Conservation (phyloP, 2,888 invertebrate genomes). For the Acanthosepion esculentum region DNA sequence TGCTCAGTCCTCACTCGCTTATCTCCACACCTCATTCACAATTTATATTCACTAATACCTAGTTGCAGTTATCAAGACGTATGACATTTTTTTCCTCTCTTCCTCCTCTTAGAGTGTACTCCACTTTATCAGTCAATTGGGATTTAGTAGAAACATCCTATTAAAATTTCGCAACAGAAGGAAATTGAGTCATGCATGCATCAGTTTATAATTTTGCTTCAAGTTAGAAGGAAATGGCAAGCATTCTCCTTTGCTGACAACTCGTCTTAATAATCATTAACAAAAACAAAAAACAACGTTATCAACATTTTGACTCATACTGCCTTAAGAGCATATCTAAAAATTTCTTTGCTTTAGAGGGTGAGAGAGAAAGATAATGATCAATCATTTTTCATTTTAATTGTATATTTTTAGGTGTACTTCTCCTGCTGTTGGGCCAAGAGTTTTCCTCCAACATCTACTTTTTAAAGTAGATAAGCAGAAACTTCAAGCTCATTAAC, state of each 20-base stretch:
- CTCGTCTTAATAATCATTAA: not conserved
- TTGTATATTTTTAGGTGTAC: too few species aligned
- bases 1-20: not conserved
- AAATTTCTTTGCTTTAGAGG: not conserved
- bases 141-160: not conserved
- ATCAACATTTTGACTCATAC: not conserved
- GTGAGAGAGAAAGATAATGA: not conserved
- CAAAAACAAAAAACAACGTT: not conserved
- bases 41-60: not conserved
- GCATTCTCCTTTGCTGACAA: not conserved
- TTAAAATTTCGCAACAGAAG: constrained; percentile 15
- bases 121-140: not conserved
- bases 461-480: too few species aligned
- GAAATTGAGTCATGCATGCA: not conserved
- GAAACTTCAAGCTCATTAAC: too few species aligned
- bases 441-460: too few species aligned
- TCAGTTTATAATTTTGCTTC: not conserved
- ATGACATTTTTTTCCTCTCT: not conserved
- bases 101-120: not conserved
- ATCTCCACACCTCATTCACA: not conserved
- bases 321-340: not conserved
- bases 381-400: too few species aligned
- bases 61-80: not conserved
- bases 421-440: too few species aligned
- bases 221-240: not conserved